phyloP scores from a whole-genome alignment of 1,140 invertebrate genomes.

The Cephus cinctus region DNA sequence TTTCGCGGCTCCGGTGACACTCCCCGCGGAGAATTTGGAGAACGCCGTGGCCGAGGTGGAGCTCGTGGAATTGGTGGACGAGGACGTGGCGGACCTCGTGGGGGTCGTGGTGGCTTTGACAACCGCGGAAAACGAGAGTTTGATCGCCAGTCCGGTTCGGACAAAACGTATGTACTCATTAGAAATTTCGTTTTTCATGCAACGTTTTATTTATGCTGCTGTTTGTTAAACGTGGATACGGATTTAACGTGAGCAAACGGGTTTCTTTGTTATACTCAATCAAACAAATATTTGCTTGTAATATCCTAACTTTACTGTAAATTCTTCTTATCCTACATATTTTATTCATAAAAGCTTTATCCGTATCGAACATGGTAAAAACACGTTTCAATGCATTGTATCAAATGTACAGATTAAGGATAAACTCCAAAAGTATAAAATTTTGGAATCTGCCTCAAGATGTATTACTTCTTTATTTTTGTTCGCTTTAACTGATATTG shows the following conservation, averaged over 20 bases:
- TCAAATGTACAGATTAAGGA: not conserved
- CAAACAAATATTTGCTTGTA: too few species aligned
- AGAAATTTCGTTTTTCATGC: too few species aligned
- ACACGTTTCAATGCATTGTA: slow-evolving; percentile 1
- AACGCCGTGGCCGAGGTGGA: slow-evolving; percentile 47
- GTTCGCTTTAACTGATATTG: not conserved
- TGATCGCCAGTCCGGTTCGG: slow-evolving; percentile 91
- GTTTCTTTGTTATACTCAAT: too few species aligned
- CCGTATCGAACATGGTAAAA: not conserved
- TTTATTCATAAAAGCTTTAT: too few species aligned
- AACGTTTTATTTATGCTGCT: too few species aligned
- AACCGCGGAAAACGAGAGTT: slow-evolving; percentile 86
- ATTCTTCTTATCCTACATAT: too few species aligned
- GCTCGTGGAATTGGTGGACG: slow-evolving; percentile 53
- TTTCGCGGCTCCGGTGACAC: slow-evolving; percentile 25
- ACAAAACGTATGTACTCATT: slow-evolving; percentile 85
- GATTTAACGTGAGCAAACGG: too few species aligned
- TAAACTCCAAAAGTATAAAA: not conserved
- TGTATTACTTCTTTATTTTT: slow-evolving; percentile 1
- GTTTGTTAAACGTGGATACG: too few species aligned
- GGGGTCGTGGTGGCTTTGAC: slow-evolving; percentile 61
- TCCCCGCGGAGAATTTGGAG: slow-evolving; percentile 40
- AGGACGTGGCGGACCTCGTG: slow-evolving; percentile 48
- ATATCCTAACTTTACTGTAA: too few species aligned
- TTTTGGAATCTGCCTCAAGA: not conserved